Base-by-base conservation (phyloP, 2,888 invertebrate species). In the Latrodectus hesperus region DNA sequence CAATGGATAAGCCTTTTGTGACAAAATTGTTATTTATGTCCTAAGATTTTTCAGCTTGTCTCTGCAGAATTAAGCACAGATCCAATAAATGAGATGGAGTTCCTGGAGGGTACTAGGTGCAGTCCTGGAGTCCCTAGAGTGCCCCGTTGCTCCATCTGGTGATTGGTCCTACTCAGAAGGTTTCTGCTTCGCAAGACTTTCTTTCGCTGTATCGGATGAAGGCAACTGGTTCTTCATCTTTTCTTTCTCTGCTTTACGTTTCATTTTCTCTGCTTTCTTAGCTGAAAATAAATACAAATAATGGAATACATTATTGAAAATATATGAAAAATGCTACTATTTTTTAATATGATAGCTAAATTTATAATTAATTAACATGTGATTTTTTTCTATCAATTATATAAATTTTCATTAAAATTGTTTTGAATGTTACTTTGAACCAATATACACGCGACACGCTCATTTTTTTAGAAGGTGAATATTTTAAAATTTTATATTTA, bases 271-370 rank as follows among this genome's bases (percentile, higher is more conserved):
- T 16, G 78, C 78, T 22, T 53, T 51, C 73, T 78, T 78, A 16
- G 78, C 78, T 78, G 78, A 70, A 78, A 78, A 17, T 11, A 53
- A 55, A 55, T 53, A 73, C 11, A n/a, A 52, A 73, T 12, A n/a
- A 53, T 16, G 11, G 9, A 8, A 38, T 49, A n/a, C n/a, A 26
- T 70, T 70, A 16, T 70, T 70, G 1, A 22, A 22, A 22, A 22
- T 22, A 22, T 22, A 22, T 22, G 1, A 22, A 22, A 22, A 22
- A 22, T 22, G 22, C 1, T 22, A 22, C 6, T 38, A 38, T 38
- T 38, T 38, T 38, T 38, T 38, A 38, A 38, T 38, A 38, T 38
- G 6, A 38, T 38, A 38, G 2, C 38, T 38, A 38, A 38, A 38
- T 38, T 38, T 38, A 38, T 38, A 38, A 38, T 4, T 38, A 38